phyloP scores from a whole-genome alignment of 2,888 invertebrate genomes.

The Trachelus troglodyta region DNA sequence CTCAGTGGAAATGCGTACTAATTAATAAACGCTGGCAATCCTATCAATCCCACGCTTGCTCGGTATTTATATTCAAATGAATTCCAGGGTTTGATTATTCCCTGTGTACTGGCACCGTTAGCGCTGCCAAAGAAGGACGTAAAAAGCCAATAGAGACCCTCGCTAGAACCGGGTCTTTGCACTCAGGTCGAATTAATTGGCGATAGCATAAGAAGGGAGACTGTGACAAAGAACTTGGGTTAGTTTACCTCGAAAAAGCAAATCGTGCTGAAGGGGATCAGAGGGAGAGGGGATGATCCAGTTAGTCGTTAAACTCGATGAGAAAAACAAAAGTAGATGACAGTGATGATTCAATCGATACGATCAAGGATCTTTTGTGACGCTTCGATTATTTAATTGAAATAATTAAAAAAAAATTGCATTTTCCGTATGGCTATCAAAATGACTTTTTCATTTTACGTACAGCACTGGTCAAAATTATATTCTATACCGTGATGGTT shows the following conservation, averaged over 20 bases:
- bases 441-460: not conserved
- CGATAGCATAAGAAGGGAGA: not conserved
- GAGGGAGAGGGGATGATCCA: not conserved
- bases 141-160: not conserved
- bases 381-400: not conserved
- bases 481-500: not conserved
- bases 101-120: not conserved
- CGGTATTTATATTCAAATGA: not conserved
- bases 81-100: not conserved
- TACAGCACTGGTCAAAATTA: not conserved
- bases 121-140: not conserved
- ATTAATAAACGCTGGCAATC: not conserved
- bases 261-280: not conserved
- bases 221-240: not conserved
- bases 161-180: not conserved
- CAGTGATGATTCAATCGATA: not conserved
- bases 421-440: not conserved
- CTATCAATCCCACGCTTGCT: not conserved
- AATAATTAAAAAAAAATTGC: too few relatives aligned
- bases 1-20: not conserved
- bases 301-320: not conserved
- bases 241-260: not conserved
- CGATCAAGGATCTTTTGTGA: not conserved
- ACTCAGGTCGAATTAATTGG: not conserved
- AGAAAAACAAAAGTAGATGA: not conserved